A percentile compares a stretch with the other conserved stretches of the same genome.
Evolutionary conservation across 2,888 invertebrate genomes (phyloP).

Genomic region (Copidosoma aretas): DNA sequence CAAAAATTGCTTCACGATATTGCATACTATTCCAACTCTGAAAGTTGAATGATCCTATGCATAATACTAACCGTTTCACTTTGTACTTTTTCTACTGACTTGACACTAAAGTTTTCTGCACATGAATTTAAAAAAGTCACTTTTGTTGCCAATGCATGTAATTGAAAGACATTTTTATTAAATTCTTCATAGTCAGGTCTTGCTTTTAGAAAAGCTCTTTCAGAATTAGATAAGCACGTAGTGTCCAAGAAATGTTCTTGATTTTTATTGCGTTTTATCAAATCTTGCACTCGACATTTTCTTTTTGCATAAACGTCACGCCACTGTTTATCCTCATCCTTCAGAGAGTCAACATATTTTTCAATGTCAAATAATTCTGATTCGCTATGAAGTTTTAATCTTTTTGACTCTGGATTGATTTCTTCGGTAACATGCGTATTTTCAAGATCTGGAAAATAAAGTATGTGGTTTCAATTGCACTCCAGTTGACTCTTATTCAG

Average conservation of each 20-base stretch:
- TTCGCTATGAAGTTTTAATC: conserved; percentile 16
- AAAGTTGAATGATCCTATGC: conserved; percentile 33
- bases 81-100: conserved; percentile 20
- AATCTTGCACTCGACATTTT: conserved; percentile 31
- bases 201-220: conserved; percentile 32
- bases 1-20: conserved; percentile 12
- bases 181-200: conserved; percentile 40
- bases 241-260: conserved; percentile 29
- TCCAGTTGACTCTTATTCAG: not conserved
- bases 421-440: conserved; percentile 25
- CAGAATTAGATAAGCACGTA: conserved; percentile 23
- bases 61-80: conserved; percentile 24
- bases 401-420: conserved; percentile 19
- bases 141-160: conserved; percentile 30
- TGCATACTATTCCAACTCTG: conserved; percentile 24
- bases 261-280: conserved; percentile 29
- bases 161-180: conserved; percentile 35
- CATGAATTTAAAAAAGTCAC: conserved; percentile 26
- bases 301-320: conserved; percentile 44
- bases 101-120: conserved; percentile 26
- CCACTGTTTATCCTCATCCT: conserved; percentile 51
- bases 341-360: conserved; percentile 47
- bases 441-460: conserved; percentile 18
- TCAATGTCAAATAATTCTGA: conserved; percentile 44
- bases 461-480: not conserved